A percentile compares a stretch with the other conserved stretches of the same genome.
Conservation (phyloP, 2,888 invertebrate species). For the Hypsopygia costalis region DNA sequence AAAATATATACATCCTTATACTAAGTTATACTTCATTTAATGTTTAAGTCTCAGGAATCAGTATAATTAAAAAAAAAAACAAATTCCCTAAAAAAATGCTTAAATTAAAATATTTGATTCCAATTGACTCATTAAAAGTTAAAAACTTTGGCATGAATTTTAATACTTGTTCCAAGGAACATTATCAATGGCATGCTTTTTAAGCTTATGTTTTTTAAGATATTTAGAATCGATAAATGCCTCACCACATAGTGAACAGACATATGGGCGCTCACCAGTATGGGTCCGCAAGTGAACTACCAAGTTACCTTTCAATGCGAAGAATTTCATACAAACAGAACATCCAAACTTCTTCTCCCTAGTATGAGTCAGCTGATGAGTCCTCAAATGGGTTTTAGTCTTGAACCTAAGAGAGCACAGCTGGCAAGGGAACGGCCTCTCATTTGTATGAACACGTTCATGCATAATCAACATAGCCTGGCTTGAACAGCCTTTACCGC, state of each 20-base stretch:
- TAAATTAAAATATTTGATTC: too few relatives aligned
- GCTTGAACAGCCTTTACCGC: conserved; percentile 67
- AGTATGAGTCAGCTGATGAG: conserved; percentile 74
- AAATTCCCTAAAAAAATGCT: too few relatives aligned
- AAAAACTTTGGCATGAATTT: too few relatives aligned
- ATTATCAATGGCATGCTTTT: conserved; percentile 66
- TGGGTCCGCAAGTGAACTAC: conserved; percentile 74
- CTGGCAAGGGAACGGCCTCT: conserved; percentile 67
- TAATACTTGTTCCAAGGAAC: conserved; percentile 65
- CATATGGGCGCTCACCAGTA: conserved; percentile 73
- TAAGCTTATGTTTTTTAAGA: conserved; percentile 72
- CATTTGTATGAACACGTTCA: conserved; percentile 73
- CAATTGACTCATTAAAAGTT: too few relatives aligned
- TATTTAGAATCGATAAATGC: conserved; percentile 78
- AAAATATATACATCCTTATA: too few relatives aligned
- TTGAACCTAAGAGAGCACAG: conserved; percentile 68
- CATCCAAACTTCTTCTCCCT: conserved; percentile 76
- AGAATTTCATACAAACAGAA: conserved; percentile 76
- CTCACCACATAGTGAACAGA: conserved; percentile 65
- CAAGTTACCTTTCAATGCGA: conserved; percentile 72
- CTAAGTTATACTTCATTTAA: too few relatives aligned
- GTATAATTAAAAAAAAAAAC: too few relatives aligned
- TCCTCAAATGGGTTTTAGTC: conserved; percentile 71
- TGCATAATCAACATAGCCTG: conserved; percentile 76
- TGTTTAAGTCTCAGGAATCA: too few relatives aligned